Base-by-base conservation (phyloP, 2,113 vertebrate genomes). In the Pseudorasbora parva region DNA sequence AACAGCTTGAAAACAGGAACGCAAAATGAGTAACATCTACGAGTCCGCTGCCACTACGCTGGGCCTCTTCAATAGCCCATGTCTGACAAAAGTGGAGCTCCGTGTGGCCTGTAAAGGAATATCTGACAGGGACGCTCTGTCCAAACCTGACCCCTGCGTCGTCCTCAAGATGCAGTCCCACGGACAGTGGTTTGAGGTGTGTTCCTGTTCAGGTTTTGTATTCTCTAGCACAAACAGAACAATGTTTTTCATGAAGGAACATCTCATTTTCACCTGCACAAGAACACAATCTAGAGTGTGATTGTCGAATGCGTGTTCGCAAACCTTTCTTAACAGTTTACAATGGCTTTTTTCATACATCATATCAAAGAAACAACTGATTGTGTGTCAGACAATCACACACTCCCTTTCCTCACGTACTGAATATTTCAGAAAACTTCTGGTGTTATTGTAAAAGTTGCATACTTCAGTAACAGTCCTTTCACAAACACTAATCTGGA, bases 181-280 rank as follows among this genome's bases (percentile, higher is more conserved):
- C 0, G 96, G 95, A 49, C 95, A 96, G 81, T 96, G 96, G 96
- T 94, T 94, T 41, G 96, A 97, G 96, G 96, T 97, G 90, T 77
- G 90, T 64, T 54, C 12, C 6, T n/a, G 25, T n/a, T 27, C 1
- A 9, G 8, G 15, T 25, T 25, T 49, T 41, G 10, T 49, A 12
- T 69, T 49, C 56, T 17, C 17, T 74, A 49, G 47, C 17, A 33
- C 54, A 59, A n/a, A n/a, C 74, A 77, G 17, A n/a, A 37, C 41
- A 2, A 14, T 77, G 10, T 15, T 57, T 56, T 76, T 19, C 5
- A 57, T 4, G 5, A 37, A 72, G 37, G 11, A 72, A 43, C 41
- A 45, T 43, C 41, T 41, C 0, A 71, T 43, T 41, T n/a, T 43
- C 37, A 37, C 41, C 33, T 43, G 9, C 8, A 9, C 30, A 33